These are phyloP conservation scores for Spheniscus humboldti DNA, from an alignment of 2,797 vertebrate genomes.

Conservation along the genomic window DNA sequence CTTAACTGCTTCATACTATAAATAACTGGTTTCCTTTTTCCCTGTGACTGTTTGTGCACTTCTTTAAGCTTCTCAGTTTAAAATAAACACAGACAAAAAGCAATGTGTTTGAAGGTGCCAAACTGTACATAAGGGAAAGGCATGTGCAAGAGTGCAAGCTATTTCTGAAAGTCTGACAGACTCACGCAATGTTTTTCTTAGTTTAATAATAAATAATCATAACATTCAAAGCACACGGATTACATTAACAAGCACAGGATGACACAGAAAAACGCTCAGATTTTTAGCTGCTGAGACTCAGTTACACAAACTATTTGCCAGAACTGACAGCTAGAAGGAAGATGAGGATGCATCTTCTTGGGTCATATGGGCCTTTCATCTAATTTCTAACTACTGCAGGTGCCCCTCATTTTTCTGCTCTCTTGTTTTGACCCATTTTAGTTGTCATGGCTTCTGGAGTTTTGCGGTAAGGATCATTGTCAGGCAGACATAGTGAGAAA, in stretches of 20 bases:
- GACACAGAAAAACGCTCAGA: background rate
- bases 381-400: background rate
- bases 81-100: background rate
- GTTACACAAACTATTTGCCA: background rate
- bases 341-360: background rate
- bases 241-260: background rate
- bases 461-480: background rate
- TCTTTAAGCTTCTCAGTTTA: background rate
- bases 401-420: background rate
- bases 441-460: background rate
- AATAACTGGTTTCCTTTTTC: background rate
- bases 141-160: background rate
- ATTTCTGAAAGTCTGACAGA: conserved; percentile 33
- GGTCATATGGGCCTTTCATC: background rate
- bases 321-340: background rate
- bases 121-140: background rate
- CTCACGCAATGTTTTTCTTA: background rate
- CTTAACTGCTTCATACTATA: background rate
- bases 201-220: conserved; percentile 34
- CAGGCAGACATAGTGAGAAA: background rate
- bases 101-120: background rate
- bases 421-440: background rate
- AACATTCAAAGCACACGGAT: background rate
- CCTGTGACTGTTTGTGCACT: background rate
- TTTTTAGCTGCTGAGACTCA: background rate